A percentile compares a stretch with the other conserved stretches of the same genome.
Conservation (phyloP, 2,797 vertebrate genomes). For the Chaunax sp. region DNA sequence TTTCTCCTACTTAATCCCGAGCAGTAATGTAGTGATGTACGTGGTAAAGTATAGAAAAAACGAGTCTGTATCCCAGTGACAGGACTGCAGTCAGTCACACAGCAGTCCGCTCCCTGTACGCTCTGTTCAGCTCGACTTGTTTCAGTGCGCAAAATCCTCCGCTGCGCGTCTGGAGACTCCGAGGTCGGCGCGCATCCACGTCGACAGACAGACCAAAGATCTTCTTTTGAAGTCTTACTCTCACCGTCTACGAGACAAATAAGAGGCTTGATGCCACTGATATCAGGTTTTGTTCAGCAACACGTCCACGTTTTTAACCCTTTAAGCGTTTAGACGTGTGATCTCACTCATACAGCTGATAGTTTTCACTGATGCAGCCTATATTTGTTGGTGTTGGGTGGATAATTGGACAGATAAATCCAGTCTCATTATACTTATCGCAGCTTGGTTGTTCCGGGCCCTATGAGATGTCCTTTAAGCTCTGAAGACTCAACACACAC, state of each 20-base stretch:
- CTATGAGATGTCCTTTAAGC: background rate
- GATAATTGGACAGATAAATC: background rate
- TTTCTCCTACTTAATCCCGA: slow-evolving; percentile 23
- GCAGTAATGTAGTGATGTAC: background rate
- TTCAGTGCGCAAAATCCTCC: slow-evolving; percentile 70
- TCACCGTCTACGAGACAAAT: slow-evolving; percentile 38
- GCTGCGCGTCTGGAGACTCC: slow-evolving; percentile 65
- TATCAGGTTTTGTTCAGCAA: slow-evolving; percentile 37
- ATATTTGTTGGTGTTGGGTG: rapidly evolving
- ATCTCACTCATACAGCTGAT: background rate
- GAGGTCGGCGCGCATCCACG: slow-evolving; percentile 57
- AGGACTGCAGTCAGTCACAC: slow-evolving; percentile 44
- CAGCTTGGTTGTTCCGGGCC: background rate
- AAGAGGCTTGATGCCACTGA: slow-evolving; percentile 49
- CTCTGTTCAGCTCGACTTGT: slow-evolving; percentile 49
- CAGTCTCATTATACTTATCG: background rate
- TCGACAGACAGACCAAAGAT: slow-evolving; percentile 35
- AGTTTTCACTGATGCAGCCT: background rate
- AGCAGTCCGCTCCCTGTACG: slow-evolving; percentile 47
- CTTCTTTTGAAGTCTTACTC: slow-evolving; percentile 43
- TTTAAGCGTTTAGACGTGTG: slow-evolving; percentile 1
- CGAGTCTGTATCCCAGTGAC: slow-evolving; percentile 40
- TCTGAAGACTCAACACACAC: background rate
- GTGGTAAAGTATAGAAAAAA: slow-evolving; percentile 22
- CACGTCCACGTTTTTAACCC: slow-evolving; percentile 59